A percentile compares a stretch with the other conserved stretches of the same genome.
Evolutionary conservation across 2,797 vertebrate genomes (phyloP).

Genomic region (Vultur gryphus): DNA sequence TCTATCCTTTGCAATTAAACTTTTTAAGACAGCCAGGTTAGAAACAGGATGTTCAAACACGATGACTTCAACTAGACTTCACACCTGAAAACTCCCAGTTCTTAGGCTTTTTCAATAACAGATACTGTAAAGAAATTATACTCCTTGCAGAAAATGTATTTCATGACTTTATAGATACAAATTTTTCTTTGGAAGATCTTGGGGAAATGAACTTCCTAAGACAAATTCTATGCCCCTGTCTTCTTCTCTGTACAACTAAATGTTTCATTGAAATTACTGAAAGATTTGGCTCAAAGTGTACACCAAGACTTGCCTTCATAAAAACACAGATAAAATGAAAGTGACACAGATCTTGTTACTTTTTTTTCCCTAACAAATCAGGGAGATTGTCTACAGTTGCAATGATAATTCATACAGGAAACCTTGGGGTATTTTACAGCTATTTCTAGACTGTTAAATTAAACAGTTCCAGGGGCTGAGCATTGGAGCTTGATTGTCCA

Average conservation of each 20-base stretch:
- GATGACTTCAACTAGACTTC: neutral
- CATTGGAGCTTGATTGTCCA: neutral
- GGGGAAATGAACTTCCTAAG: neutral
- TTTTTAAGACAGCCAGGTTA: neutral
- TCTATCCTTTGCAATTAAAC: conserved; percentile 25
- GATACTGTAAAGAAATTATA: neutral
- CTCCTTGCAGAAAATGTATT: neutral
- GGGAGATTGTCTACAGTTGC: neutral
- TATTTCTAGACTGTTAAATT: neutral
- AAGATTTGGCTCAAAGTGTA: neutral
- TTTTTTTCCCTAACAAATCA: neutral
- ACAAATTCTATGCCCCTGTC: neutral
- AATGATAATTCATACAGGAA: neutral
- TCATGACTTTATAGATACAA: neutral
- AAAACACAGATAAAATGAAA: neutral
- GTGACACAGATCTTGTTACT: neutral
- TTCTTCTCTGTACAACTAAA: neutral
- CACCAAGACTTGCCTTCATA: neutral
- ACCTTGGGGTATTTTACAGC: neutral
- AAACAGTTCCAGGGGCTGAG: neutral
- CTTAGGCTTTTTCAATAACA: neutral
- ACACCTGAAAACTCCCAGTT: neutral
- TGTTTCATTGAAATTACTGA: neutral
- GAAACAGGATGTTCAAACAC: neutral
- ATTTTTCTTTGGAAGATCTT: neutral